Conservation (phyloP, 2,888 invertebrate genomes). For the Papilio elwesi region DNA sequence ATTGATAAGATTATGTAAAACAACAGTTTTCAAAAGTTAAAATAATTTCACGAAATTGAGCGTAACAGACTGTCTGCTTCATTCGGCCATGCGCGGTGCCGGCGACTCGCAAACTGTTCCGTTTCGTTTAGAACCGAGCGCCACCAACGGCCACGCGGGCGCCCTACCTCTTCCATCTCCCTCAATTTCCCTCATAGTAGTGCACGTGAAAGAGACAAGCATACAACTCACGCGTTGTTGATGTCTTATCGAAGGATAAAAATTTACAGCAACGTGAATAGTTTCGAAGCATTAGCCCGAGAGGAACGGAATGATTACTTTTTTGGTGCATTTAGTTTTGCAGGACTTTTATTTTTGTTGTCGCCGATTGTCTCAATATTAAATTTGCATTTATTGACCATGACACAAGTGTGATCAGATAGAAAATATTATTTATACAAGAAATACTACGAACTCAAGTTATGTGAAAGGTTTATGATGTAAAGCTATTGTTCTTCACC, state of each 20-base stretch:
- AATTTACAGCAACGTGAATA: conserved; percentile 77
- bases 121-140: conserved; percentile 74
- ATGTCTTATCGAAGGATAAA: conserved; percentile 80
- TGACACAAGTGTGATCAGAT: conserved; percentile 56
- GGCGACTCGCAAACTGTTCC: conserved; percentile 83
- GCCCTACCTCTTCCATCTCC: conserved; percentile 77
- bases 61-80: conserved; percentile 73
- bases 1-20: conserved; percentile 56
- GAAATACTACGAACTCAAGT: conserved; percentile 44
- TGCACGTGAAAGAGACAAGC: conserved; percentile 64
- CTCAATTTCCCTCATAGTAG: conserved; percentile 62
- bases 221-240: conserved; percentile 59
- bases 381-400: conserved; percentile 68
- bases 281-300: conserved; percentile 75
- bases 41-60: conserved; percentile 73
- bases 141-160: conserved; percentile 75
- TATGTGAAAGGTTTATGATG: neutral
- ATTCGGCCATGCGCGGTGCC: conserved; percentile 78
- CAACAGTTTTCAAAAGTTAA: conserved; percentile 67
- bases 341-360: conserved; percentile 67
- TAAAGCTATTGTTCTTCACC: neutral
- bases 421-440: conserved; percentile 55
- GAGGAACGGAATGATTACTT: conserved; percentile 72
- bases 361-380: conserved; percentile 62
- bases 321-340: conserved; percentile 72